phyloP scores from a whole-genome alignment of 2,888 invertebrate genomes.

The Cephus rjabovi region DNA sequence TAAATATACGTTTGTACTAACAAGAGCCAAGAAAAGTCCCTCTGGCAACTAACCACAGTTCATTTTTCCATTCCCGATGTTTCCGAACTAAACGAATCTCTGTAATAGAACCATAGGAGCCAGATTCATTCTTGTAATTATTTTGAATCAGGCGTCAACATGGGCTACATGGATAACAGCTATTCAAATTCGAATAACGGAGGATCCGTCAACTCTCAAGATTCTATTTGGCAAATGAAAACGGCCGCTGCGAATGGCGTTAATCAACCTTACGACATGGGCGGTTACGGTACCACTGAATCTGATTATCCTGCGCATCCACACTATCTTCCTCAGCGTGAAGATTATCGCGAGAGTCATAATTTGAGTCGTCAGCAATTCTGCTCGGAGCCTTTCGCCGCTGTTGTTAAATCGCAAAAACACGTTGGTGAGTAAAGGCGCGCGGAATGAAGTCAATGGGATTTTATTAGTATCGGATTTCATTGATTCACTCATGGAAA shows the following conservation, averaged over 20 bases:
- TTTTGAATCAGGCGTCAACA: constrained; percentile 78
- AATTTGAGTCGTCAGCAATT: constrained; percentile 89
- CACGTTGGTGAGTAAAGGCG: constrained; percentile 80
- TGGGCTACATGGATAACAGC: constrained; percentile 92
- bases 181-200: constrained; percentile 95
- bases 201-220: constrained; percentile 95
- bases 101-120: background rate
- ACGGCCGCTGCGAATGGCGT: constrained; percentile 83
- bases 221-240: constrained; percentile 95
- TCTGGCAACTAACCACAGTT: background rate
- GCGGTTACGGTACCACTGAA: constrained; percentile 84
- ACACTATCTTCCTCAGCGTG: constrained; percentile 77
- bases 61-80: background rate
- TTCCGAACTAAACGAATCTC: background rate
- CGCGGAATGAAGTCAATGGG: background rate
- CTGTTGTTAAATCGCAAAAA: constrained; percentile 91
- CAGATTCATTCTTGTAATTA: background rate
- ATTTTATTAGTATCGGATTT: background rate
- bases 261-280: constrained; percentile 81
- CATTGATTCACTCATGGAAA: background rate
- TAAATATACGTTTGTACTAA: constrained; percentile 68
- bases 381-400: constrained; percentile 88
- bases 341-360: constrained; percentile 82
- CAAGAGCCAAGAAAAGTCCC: background rate
- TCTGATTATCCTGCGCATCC: constrained; percentile 86